Evolutionary conservation across 2,113 vertebrate species (phyloP), one percentile per base, ranked within the genome.

Genomic region (Oriolus oriolus): DNA sequence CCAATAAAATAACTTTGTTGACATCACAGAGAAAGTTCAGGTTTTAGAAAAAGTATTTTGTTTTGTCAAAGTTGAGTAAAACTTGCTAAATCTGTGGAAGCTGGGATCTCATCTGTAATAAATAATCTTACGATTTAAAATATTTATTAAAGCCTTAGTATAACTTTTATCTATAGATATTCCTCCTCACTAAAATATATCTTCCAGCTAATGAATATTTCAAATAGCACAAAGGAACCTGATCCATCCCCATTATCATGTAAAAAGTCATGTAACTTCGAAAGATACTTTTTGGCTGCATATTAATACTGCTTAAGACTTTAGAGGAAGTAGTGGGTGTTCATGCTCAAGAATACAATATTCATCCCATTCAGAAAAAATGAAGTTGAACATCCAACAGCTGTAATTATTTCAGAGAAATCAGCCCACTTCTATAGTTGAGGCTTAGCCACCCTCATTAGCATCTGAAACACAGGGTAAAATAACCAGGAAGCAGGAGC

Each of bases 361-460:
- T 75, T 78, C 9, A 45, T 66, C 11, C 8, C 30, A 57, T 59
- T 81, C 45, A 49, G 31, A 50, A 54, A 65, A 85, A 79, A 60
- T 15, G 1, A 60, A 42, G 31, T 56, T 1, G 0, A 41, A 21
- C 35, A 33, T 74, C 11, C 22, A 56, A 53, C 4, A 6, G 14
- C 27, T 83, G 7, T 22, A 45, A 84, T 60, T 49, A 28, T 77
- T 94, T 84, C 59, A 50, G 66, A 85, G 82, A 93, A 30, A 39
- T 79, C 49, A 78, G 3, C 11, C 20, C 14, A 8, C 27, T 80
- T 80, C 37, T 47, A 31, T 64, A 49, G 15, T 4, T 59, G 47
- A 78, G 47, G 12, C 9, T 93, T 71, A 78, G 28, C 13, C 35
- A 82, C 30, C 10, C 16, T 68, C 22, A 70, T 84, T 73, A 73